phyloP scores from a whole-genome alignment of 1,140 invertebrate genomes.

The Zeugodacus cucurbitae region DNA sequence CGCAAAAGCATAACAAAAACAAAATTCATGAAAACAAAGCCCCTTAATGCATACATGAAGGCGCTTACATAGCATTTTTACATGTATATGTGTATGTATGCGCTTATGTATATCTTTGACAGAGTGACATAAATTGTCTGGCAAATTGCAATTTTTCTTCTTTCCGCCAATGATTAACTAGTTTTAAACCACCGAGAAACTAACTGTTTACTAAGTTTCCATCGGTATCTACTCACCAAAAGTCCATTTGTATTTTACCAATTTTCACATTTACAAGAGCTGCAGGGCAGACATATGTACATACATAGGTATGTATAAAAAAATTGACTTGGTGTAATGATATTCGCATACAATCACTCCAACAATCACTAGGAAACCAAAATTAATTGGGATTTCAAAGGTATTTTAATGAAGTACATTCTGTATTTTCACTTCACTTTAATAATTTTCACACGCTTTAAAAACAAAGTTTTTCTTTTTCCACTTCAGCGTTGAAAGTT shows the following conservation, averaged over 20 bases:
- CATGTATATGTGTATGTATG: too few relatives aligned
- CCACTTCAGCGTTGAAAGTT: conserved; percentile 1
- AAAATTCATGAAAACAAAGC: not conserved
- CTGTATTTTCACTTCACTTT: not conserved
- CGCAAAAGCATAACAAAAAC: not conserved
- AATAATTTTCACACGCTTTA: not conserved
- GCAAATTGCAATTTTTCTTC: not conserved
- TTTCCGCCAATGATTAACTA: not conserved
- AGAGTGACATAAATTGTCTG: not conserved
- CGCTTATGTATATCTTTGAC: too few relatives aligned
- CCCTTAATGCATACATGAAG: not conserved
- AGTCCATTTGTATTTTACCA: not conserved
- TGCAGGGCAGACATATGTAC: too few relatives aligned
- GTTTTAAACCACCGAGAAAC: not conserved
- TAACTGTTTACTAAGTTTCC: not conserved
- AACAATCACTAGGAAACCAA: not conserved
- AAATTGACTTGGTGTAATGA: not conserved
- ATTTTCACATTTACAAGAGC: not conserved
- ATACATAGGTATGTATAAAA: too few relatives aligned
- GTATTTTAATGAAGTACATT: not conserved
- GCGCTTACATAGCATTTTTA: too few relatives aligned
- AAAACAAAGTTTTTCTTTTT: not conserved
- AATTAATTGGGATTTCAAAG: not conserved
- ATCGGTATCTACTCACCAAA: not conserved
- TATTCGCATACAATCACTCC: not conserved